Evolutionary conservation across 2,797 vertebrate species (phyloP).

Genomic region (Premnoplex brunnescens): DNA sequence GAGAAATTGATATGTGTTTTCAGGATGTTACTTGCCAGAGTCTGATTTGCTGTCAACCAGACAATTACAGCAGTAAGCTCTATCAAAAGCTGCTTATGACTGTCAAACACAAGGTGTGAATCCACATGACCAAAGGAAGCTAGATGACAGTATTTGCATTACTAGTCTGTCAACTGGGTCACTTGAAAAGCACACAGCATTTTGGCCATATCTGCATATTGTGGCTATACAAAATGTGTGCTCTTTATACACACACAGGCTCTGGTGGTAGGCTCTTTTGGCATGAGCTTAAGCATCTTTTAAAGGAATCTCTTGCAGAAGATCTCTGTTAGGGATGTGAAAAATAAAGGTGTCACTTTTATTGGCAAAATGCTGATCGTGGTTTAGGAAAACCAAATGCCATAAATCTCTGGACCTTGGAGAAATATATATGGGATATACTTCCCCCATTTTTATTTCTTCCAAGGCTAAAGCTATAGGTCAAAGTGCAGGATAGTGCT

Average conservation of each 20-base stretch:
- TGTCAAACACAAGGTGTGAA: neutral
- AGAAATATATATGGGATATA: neutral
- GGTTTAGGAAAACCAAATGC: neutral
- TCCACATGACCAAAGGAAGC: rapidly evolving
- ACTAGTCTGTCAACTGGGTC: neutral
- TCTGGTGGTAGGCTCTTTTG: neutral
- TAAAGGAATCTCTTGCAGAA: neutral
- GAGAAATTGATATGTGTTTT: neutral
- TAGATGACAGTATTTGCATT: neutral
- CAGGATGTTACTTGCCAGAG: neutral
- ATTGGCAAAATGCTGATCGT: neutral
- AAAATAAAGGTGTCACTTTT: neutral
- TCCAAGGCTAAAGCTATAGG: neutral
- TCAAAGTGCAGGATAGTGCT: neutral
- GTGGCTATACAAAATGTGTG: neutral
- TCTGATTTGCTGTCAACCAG: neutral
- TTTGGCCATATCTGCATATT: neutral
- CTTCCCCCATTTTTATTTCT: neutral
- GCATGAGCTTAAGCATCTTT: neutral
- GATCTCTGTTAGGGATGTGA: neutral
- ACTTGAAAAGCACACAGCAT: neutral
- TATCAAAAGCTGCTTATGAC: neutral
- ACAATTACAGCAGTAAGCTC: neutral
- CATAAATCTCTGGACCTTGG: neutral
- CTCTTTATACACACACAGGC: neutral